Base-by-base conservation (phyloP, 2,797 vertebrate species). In the Coreius guichenoti region DNA sequence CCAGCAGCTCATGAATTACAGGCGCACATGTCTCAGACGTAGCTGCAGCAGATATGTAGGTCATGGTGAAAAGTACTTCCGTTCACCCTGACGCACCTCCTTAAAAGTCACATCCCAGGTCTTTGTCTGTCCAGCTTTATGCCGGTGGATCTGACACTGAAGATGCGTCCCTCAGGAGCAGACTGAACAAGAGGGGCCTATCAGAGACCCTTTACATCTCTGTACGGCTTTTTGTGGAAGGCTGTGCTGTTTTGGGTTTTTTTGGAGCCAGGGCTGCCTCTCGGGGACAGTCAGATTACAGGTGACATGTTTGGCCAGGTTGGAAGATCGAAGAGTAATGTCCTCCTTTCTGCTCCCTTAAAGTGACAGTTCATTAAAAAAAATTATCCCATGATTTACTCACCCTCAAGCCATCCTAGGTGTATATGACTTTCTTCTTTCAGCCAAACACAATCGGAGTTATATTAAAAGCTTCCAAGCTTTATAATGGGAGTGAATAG, bases 271-370 rank as follows among this genome's bases (percentile, higher is more conserved):
- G 17, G 54, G 49, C 63, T n/a, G 68, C 69, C 83, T 85, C 85
- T 61, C 13, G 58, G 83, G 78, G 87, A 84, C 84, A 86, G 58
- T 89, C 84, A 89, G 81, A 89, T 90, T 88, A 87, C 79, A 89
- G 70, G 81, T 61, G 81, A 70, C 16, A 49, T 67, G 45, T 82
- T 84, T 76, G 61, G 56, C 31, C 69, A 76, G 69, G 67, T 36
- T 85, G 51, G 29, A 70, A 33, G 58, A 85, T 65, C 16, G 1
- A 23, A 67, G 17, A 75, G 21, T 26, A 51, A 83, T 65, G 31
- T 70, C 45, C 14, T 72, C n/a, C 26, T 29, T 72, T 72, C 5
- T 13, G 33, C n/a, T 69, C 47, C 21, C 12, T 47, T 47, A 47
- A 47, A 47, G 45, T 12, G 45, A 47, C 14, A 12, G 45, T 12